A percentile compares a stretch with the other conserved stretches of the same genome.
Evolutionary conservation across 2,888 invertebrate species (phyloP).

Genomic region (Yponomeuta malinellus): DNA sequence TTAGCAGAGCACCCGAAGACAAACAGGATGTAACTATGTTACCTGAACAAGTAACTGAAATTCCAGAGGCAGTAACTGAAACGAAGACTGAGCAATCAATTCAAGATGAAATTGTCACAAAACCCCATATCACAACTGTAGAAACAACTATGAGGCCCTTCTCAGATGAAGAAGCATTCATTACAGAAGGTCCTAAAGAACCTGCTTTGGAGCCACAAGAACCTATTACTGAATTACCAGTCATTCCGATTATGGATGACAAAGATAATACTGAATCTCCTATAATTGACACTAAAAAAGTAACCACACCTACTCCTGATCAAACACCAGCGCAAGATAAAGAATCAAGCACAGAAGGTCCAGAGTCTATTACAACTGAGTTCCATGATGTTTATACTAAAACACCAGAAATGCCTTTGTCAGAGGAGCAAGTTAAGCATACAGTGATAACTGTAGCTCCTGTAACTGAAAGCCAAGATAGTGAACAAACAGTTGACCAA

Average conservation of each 20-base stretch:
- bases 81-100: not conserved
- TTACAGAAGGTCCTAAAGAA: slow-evolving; percentile 14
- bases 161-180: slow-evolving; percentile 6
- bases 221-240: not conserved
- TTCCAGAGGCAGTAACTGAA: slow-evolving; percentile 1
- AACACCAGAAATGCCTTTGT: slow-evolving; percentile 9
- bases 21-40: not conserved
- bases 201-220: not conserved
- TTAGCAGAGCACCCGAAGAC: not conserved
- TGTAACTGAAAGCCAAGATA: slow-evolving; percentile 4
- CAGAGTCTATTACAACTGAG: slow-evolving; percentile 11
- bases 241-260: not conserved
- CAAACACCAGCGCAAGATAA: not conserved
- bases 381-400: slow-evolving; percentile 18
- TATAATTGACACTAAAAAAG: not conserved
- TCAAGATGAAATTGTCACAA: not conserved
- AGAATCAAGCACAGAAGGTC: slow-evolving; percentile 19
- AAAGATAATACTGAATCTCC: not conserved
- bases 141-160: not conserved
- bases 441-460: slow-evolving; percentile 1
- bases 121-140: not conserved
- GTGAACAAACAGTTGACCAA: not conserved
- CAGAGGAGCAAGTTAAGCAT: slow-evolving; percentile 16
- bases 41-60: not conserved
- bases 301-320: not conserved